Conservation (phyloP, 2,113 vertebrate species). For the Ceyx cyanopectus region DNA sequence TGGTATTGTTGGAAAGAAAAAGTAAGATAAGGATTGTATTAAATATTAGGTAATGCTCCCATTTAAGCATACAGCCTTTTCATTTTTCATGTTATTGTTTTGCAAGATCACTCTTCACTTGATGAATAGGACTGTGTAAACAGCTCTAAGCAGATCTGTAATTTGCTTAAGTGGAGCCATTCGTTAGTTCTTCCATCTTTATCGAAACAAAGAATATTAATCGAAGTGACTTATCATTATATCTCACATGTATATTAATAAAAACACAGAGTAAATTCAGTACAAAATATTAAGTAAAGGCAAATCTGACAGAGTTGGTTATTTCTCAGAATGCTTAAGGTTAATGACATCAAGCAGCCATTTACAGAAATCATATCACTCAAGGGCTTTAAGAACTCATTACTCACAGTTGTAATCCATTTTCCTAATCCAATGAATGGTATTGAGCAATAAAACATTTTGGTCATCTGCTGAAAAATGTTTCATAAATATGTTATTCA, state of each 20-base stretch:
- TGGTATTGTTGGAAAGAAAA: not conserved
- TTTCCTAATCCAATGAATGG: slow-evolving; percentile 53
- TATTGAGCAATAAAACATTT: slow-evolving; percentile 5
- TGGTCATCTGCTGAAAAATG: slow-evolving; percentile 11
- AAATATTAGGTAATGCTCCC: not conserved
- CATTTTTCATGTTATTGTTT: not conserved
- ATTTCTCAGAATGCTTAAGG: not conserved
- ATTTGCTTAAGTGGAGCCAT: not conserved
- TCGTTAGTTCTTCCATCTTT: not conserved
- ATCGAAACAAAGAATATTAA: not conserved
- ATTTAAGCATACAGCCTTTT: not conserved
- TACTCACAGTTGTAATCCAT: slow-evolving; percentile 36
- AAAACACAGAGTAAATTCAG: not conserved
- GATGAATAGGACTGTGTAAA: not conserved
- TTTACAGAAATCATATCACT: slow-evolving; percentile 10
- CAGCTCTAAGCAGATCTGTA: not conserved
- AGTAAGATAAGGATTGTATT: not conserved
- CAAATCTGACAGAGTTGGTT: not conserved
- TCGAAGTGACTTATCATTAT: not conserved
- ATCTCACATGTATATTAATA: not conserved
- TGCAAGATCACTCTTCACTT: not conserved
- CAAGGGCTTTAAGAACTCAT: slow-evolving; percentile 21
- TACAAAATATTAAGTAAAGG: not conserved
- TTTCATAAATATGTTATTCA: slow-evolving; percentile 10
- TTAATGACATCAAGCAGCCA: slow-evolving; percentile 21